Evolutionary conservation across 2,113 vertebrate species (phyloP).

Genomic region (Scomber japonicus): DNA sequence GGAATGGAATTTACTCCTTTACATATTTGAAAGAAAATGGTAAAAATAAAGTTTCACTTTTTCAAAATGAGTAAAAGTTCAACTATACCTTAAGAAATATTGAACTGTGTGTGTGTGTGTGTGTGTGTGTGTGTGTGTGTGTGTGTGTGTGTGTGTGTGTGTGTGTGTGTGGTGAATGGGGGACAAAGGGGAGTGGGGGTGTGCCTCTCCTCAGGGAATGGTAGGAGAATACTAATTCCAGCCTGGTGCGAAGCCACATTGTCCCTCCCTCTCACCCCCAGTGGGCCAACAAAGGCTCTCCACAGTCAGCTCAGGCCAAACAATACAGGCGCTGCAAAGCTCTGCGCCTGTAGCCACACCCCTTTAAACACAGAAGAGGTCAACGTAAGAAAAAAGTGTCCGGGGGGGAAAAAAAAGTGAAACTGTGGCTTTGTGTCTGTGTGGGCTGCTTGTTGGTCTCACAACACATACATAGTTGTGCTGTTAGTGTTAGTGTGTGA

Average conservation of each 20-base stretch:
- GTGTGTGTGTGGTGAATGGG: slow-evolving; percentile 45
- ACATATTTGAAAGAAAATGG: background rate
- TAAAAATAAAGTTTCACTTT: slow-evolving; percentile 9
- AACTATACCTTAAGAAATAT: background rate
- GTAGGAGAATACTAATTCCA: slow-evolving; percentile 86
- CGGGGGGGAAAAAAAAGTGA: slow-evolving; percentile 47
- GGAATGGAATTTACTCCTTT: no score
- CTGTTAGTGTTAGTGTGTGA: background rate
- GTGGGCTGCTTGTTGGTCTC: slow-evolving; percentile 18
- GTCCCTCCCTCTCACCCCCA: slow-evolving; percentile 49
- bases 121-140: no score
- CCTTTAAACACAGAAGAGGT: slow-evolving; percentile 56
- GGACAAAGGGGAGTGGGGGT: slow-evolving; percentile 75
- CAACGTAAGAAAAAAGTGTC: slow-evolving; percentile 26
- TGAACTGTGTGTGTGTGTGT: background rate
- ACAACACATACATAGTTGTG: background rate
- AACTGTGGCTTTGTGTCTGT: slow-evolving; percentile 66
- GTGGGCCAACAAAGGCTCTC: slow-evolving; percentile 82
- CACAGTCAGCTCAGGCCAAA: slow-evolving; percentile 77
- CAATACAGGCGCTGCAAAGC: slow-evolving; percentile 77
- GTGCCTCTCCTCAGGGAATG: slow-evolving; percentile 76
- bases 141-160: slow-evolving; percentile 30
- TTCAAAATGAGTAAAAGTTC: background rate
- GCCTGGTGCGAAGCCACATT: slow-evolving; percentile 77
- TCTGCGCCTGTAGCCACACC: slow-evolving; percentile 69